Conservation (phyloP, 2,888 invertebrate genomes). For the Standfussiana lucernea region DNA sequence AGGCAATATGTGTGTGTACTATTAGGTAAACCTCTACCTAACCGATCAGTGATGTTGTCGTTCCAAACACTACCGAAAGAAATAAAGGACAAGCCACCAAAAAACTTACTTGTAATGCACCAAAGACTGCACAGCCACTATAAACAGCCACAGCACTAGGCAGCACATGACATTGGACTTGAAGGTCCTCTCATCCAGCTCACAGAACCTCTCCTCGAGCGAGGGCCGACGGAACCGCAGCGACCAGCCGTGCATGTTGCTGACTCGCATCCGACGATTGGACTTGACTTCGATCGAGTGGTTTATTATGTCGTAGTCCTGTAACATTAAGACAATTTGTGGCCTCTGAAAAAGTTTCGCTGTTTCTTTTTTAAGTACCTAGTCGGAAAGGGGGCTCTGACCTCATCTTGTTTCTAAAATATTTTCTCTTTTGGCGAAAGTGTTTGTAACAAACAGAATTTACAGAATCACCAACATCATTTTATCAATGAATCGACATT, state of each 20-base stretch:
- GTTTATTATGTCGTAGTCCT: conserved; percentile 95
- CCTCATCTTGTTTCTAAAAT: neutral
- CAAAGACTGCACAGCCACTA: conserved; percentile 94
- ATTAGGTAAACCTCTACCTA: no score
- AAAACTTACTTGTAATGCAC: conserved; percentile 93
- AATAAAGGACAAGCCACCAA: neutral
- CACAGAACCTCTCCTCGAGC: conserved; percentile 96
- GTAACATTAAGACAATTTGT: conserved; percentile 49
- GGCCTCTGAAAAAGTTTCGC: neutral
- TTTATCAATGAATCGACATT: neutral
- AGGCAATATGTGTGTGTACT: no score
- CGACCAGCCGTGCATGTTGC: conserved; percentile 96
- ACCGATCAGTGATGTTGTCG: no score
- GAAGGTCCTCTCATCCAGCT: conserved; percentile 97
- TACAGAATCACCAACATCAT: neutral
- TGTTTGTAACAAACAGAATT: neutral
- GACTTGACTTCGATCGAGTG: conserved; percentile 97
- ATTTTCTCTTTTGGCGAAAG: neutral
- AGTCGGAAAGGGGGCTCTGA: neutral
- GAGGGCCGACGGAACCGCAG: conserved; percentile 95
- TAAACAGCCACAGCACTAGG: conserved; percentile 97
- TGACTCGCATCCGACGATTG: conserved; percentile 96
- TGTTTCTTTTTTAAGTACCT: neutral
- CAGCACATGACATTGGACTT: conserved; percentile 98
- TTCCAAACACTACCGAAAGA: neutral